These are phyloP conservation scores for Sebastes elongatus DNA, from an alignment of 2,797 vertebrate genomes.

Conservation along the genomic window DNA sequence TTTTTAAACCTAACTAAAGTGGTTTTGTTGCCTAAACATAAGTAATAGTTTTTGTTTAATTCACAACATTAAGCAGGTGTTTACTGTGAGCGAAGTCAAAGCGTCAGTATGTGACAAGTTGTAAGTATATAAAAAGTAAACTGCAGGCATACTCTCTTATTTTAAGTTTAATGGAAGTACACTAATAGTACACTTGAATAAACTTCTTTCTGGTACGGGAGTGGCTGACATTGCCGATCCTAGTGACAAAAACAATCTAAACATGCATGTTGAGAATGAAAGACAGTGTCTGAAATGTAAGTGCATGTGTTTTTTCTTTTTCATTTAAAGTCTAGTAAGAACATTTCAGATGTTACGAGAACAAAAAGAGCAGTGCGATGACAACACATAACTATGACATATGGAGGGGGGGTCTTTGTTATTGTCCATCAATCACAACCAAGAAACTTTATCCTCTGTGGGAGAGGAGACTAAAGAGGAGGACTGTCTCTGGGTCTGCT, in stretches of 20 bases:
- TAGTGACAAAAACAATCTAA: not conserved
- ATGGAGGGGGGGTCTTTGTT: constrained; percentile 40
- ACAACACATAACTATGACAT: constrained; percentile 48
- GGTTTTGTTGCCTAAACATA: too few species aligned
- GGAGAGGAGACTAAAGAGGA: constrained; percentile 42
- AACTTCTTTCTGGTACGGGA: too few species aligned
- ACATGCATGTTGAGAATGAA: not conserved
- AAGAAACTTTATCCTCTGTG: constrained; percentile 64
- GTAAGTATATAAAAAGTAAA: too few species aligned
- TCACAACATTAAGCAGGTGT: too few species aligned
- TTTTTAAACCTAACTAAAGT: too few species aligned
- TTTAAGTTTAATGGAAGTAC: too few species aligned
- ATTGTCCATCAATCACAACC: constrained; percentile 65
- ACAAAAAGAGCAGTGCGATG: constrained; percentile 7
- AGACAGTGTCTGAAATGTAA: not conserved
- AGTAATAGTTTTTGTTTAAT: too few species aligned
- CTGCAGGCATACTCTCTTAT: too few species aligned
- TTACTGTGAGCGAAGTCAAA: too few species aligned
- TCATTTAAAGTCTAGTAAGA: constrained; percentile 24
- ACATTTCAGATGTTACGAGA: constrained; percentile 15
- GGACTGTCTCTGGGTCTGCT: constrained; percentile 26
- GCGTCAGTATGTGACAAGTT: too few species aligned
- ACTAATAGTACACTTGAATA: too few species aligned
- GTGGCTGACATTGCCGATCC: not conserved
- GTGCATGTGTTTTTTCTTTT: constrained; percentile 35